A percentile compares a stretch with the other conserved stretches of the same genome.
Conservation (phyloP, 2,797 vertebrate species). For the Eulemur coronatus region DNA sequence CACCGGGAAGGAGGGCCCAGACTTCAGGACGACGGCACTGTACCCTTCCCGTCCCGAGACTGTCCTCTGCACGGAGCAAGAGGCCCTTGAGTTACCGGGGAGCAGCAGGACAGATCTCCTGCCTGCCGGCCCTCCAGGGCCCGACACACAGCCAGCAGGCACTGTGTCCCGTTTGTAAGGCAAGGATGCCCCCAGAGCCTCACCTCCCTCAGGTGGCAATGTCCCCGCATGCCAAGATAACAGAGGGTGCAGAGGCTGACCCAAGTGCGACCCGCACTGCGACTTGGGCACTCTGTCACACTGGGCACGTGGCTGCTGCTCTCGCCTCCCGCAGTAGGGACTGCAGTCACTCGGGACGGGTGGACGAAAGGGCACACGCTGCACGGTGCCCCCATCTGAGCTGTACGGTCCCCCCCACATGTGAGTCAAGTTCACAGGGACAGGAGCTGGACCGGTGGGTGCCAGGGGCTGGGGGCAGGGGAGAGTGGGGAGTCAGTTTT, state of each 20-base stretch:
- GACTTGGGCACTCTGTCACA: accelerated
- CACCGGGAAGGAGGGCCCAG: accelerated
- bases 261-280: accelerated
- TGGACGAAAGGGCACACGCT: accelerated
- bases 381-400: accelerated
- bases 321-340: accelerated
- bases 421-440: background rate
- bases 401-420: too few relatives aligned
- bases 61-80: accelerated
- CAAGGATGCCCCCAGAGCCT: accelerated
- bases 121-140: background rate
- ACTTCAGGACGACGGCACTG: accelerated
- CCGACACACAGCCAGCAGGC: background rate
- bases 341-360: background rate
- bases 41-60: accelerated
- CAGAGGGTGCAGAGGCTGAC: accelerated
- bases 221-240: accelerated
- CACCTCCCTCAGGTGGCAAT: background rate
- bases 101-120: background rate
- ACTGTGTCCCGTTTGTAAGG: accelerated
- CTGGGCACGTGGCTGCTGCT: accelerated
- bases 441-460: accelerated
- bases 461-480: background rate
- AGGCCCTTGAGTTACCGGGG: accelerated
- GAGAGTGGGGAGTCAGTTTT: accelerated